Percentiles rank a stretch among this genome's conserved stretches.
Evolutionary conservation across 64 coral and sea anemone species (phyloP).

Genomic region (Astreopora myriophthalma): DNA sequence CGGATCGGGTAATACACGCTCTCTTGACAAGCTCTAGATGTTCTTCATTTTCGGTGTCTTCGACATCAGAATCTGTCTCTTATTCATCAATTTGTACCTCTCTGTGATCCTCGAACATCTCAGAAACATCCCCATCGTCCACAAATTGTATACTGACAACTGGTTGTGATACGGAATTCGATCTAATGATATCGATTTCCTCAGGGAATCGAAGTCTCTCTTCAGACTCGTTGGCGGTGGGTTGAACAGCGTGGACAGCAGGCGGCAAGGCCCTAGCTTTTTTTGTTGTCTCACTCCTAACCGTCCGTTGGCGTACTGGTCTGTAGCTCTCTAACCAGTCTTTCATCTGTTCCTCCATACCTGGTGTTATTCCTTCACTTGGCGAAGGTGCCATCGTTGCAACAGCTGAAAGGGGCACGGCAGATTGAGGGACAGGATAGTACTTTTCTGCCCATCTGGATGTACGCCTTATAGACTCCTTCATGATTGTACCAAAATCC

Average conservation of each 20-base stretch:
- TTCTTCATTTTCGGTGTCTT: background rate
- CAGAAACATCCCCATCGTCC: background rate
- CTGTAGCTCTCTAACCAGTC: background rate
- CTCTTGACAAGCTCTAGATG: too few relatives aligned
- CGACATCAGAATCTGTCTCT: constrained; percentile 18
- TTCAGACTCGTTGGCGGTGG: background rate
- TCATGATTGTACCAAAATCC: constrained; percentile 39
- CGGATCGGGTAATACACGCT: too few relatives aligned
- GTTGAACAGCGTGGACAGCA: background rate
- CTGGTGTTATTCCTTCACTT: background rate
- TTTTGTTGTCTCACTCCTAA: background rate
- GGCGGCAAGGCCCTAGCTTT: background rate
- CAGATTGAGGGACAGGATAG: constrained; percentile 24
- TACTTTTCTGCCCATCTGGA: constrained; percentile 71
- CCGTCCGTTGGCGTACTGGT: background rate
- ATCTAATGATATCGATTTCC: background rate
- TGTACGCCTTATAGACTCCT: constrained; percentile 43
- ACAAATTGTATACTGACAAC: constrained; percentile 10
- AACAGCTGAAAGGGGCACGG: background rate
- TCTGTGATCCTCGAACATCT: background rate
- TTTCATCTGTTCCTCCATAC: constrained; percentile 20
- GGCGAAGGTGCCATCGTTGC: constrained; percentile 18
- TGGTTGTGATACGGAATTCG: background rate
- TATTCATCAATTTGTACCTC: background rate
- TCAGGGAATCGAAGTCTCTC: background rate